phyloP scores from a whole-genome alignment of 2,888 invertebrate species.

The Steromphala cineraria region DNA sequence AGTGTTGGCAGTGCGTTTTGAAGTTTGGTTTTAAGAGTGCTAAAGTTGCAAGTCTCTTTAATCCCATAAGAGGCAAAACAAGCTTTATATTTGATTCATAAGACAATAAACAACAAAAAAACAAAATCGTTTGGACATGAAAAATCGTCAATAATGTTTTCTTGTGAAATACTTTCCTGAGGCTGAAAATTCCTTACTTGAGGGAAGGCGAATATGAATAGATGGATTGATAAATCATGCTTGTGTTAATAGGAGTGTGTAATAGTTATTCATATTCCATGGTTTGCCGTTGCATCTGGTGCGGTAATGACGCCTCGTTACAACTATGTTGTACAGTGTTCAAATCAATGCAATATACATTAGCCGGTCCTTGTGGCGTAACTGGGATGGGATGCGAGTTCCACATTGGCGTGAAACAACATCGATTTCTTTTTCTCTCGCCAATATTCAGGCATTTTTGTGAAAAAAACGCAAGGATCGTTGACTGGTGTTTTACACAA shows the following conservation, averaged over 20 bases:
- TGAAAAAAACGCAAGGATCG: no score
- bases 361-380: background rate
- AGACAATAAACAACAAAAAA: background rate
- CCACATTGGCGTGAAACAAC: background rate
- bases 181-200: no score
- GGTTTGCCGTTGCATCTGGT: background rate
- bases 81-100: background rate
- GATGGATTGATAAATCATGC: no score
- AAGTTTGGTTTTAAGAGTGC: background rate
- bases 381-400: background rate
- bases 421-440: background rate
- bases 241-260: no score
- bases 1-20: background rate
- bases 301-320: background rate
- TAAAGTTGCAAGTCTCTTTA: background rate
- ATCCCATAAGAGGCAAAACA: background rate
- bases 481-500: no score
- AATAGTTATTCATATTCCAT: no score
- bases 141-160: no score
- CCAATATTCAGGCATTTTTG: no score
- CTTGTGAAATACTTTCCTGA: no score
- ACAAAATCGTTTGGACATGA: no score
- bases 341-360: background rate
- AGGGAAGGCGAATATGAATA: no score
- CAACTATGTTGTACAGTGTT: background rate